These are phyloP conservation scores for Mormyrus proboscirostris DNA, from an alignment of 2,797 vertebrate species.

Conservation along the genomic window DNA sequence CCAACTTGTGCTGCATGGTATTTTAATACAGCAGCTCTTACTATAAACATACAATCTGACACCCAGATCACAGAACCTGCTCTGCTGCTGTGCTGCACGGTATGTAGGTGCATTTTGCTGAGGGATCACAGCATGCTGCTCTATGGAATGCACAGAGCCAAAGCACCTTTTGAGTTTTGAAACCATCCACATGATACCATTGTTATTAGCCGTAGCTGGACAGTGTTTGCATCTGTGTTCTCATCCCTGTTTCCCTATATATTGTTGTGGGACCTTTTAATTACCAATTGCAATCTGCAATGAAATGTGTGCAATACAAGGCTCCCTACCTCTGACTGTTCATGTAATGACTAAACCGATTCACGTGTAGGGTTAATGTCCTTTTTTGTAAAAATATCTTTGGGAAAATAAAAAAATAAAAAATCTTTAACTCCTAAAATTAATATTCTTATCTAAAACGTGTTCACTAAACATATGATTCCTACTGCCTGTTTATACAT, in stretches of 20 bases:
- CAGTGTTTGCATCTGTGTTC: background rate
- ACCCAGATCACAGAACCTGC: background rate
- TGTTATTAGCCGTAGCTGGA: background rate
- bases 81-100: background rate
- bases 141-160: background rate
- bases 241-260: background rate
- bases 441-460: background rate
- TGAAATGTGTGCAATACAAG: slow-evolving; percentile 6
- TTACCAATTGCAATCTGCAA: background rate
- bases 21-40: background rate
- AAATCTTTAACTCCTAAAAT: background rate
- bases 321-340: background rate
- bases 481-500: background rate
- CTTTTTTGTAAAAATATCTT: slow-evolving; percentile 2
- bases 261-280: background rate
- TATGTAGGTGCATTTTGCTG: background rate
- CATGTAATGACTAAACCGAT: background rate
- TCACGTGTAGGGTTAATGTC: background rate
- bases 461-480: background rate
- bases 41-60: background rate
- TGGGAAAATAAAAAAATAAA: background rate
- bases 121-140: background rate
- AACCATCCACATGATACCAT: background rate
- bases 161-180: background rate
- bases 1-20: background rate